Percentiles rank a stretch among this genome's conserved stretches.
These are phyloP conservation scores for Brachypodius melanocephalos DNA, from an alignment of 2,113 vertebrate genomes.

Conservation along the genomic window DNA sequence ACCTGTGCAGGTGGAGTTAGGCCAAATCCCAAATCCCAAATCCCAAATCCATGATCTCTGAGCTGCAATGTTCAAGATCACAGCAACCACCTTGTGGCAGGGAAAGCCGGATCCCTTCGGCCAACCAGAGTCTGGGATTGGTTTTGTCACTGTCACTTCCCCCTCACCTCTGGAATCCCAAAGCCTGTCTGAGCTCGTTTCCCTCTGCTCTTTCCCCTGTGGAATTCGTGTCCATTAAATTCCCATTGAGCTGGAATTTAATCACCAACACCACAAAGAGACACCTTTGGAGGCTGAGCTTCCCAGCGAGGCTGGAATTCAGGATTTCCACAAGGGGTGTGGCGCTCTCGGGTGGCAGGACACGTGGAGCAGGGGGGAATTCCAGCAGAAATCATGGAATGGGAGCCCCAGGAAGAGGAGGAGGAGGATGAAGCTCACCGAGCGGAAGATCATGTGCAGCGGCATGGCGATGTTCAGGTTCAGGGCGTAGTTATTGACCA, in stretches of 20 bases:
- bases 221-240: too few relatives aligned
- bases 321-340: neutral
- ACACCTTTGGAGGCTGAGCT: neutral
- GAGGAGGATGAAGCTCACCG: conserved; percentile 74
- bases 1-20: neutral
- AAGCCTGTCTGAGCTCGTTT: neutral
- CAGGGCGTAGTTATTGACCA: conserved; percentile 96
- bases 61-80: neutral
- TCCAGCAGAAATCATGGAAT: neutral
- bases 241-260: neutral
- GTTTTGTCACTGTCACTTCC: neutral
- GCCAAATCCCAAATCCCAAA: neutral
- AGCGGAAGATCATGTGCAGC: conserved; percentile 98
- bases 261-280: rapidly evolving
- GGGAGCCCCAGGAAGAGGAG: neutral
- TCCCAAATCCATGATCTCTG: neutral
- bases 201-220: too few relatives aligned
- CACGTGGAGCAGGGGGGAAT: rapidly evolving
- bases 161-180: neutral
- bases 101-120: neutral
- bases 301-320: neutral
- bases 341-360: neutral
- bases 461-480: conserved; percentile 98
- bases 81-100: neutral
- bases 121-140: neutral